These are phyloP conservation scores for Mesorhabditis belari DNA, from an alignment of 2,888 invertebrate genomes.

Conservation along the genomic window DNA sequence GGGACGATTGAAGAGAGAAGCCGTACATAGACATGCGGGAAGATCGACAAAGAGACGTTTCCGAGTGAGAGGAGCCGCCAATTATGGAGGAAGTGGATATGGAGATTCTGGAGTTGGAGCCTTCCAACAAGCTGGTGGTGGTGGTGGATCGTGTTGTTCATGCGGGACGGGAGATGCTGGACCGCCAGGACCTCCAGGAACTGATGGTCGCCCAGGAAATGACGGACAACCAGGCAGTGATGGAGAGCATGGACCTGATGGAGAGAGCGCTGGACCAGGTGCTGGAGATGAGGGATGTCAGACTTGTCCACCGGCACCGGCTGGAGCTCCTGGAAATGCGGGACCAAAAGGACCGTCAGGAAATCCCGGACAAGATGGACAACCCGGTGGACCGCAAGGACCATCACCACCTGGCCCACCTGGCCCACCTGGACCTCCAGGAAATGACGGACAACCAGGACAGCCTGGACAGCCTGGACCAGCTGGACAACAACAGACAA, in stretches of 20 bases:
- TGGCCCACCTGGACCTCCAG: conserved; percentile 35
- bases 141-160: conserved; percentile 31
- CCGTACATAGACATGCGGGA: conserved; percentile 9
- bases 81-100: conserved; percentile 6
- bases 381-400: conserved; percentile 62
- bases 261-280: conserved; percentile 18
- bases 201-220: conserved; percentile 40
- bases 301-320: conserved; percentile 38
- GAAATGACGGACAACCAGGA: conserved; percentile 33
- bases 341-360: conserved; percentile 39
- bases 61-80: conserved; percentile 12
- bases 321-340: conserved; percentile 36
- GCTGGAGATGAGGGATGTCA: conserved; percentile 34
- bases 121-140: conserved; percentile 2
- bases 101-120: neutral
- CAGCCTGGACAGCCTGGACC: conserved; percentile 32
- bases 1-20: conserved; percentile 15
- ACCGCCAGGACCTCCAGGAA: conserved; percentile 30
- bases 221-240: conserved; percentile 9
- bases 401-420: conserved; percentile 31
- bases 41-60: neutral
- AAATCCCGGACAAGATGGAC: conserved; percentile 32
- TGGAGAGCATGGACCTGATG: conserved; percentile 29
- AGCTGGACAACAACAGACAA: conserved; percentile 28
- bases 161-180: conserved; percentile 37